Evolutionary conservation across 2,888 invertebrate genomes (phyloP).

Genomic region (Pimpla rufipes): DNA sequence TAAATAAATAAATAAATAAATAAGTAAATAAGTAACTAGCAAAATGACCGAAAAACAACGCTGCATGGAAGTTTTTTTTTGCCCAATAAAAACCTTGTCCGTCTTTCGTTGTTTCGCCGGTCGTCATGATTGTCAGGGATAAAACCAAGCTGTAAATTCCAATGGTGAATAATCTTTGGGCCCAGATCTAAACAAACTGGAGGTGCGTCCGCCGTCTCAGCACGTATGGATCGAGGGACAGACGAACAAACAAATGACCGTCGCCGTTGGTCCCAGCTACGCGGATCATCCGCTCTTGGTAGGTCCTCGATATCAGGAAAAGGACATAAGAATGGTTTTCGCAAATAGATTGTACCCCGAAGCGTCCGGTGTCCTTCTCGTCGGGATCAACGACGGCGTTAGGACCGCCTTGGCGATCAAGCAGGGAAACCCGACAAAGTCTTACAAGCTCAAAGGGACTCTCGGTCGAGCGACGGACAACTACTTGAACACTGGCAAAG

Average conservation of each 20-base stretch:
- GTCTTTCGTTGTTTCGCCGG: too few species aligned
- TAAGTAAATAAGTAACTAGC: too few species aligned
- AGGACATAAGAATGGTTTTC: constrained; percentile 89
- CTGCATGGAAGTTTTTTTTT: too few species aligned
- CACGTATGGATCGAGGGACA: constrained; percentile 89
- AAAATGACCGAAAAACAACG: too few species aligned
- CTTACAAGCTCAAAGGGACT: constrained; percentile 91
- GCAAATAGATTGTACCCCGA: constrained; percentile 88
- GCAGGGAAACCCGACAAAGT: constrained; percentile 87
- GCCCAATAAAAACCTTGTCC: too few species aligned
- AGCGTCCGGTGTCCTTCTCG: constrained; percentile 91
- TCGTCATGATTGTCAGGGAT: too few species aligned
- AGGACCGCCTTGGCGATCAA: constrained; percentile 74
- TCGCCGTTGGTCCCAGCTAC: constrained; percentile 89
- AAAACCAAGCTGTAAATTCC: constrained; percentile 16
- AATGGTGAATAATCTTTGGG: constrained; percentile 18
- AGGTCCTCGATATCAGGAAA: constrained; percentile 91
- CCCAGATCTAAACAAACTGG: constrained; percentile 91
- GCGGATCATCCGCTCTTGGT: constrained; percentile 91
- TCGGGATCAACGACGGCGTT: constrained; percentile 91
- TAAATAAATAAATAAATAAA: too few species aligned
- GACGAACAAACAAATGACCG: constrained; percentile 87
- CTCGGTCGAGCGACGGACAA: constrained; percentile 92
- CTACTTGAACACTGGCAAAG: constrained; percentile 90
- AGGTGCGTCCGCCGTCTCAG: constrained; percentile 87